Evolutionary conservation across 1,140 invertebrate genomes (phyloP).

Genomic region (Leptinotarsa texana): DNA sequence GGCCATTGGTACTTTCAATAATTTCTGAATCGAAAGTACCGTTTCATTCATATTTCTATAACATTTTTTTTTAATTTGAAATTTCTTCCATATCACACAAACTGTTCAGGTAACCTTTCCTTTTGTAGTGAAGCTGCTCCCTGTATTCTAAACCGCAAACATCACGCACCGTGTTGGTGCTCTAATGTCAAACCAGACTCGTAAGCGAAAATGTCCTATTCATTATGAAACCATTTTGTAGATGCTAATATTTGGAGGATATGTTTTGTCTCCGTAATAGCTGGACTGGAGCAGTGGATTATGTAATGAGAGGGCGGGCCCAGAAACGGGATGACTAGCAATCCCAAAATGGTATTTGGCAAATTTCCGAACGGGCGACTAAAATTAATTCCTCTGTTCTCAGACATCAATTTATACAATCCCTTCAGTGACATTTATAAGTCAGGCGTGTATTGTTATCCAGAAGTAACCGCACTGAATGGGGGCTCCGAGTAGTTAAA

Average conservation of each 20-base stretch:
- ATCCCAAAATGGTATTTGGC: conserved; percentile 51
- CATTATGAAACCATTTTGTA: conserved; percentile 25
- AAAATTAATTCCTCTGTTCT: conserved; percentile 54
- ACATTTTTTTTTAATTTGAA: no score
- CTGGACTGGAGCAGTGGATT: conserved; percentile 39
- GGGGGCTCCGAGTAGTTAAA: conserved; percentile 51
- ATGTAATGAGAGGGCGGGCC: conserved; percentile 44
- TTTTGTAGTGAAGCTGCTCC: no score
- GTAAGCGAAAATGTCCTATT: conserved; percentile 20
- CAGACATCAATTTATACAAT: conserved; percentile 54
- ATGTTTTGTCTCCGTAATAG: conserved; percentile 45
- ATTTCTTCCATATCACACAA: no score
- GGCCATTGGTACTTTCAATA: no score
- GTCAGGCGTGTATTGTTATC: conserved; percentile 54
- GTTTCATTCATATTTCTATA: no score
- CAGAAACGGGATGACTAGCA: conserved; percentile 43
- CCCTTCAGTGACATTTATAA: conserved; percentile 54
- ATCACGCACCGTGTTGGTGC: no score
- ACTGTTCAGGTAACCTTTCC: no score
- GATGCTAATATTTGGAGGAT: conserved; percentile 33
- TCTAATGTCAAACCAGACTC: conserved; percentile 19
- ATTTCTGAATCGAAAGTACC: no score
- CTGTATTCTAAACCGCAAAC: no score
- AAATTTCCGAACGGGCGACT: conserved; percentile 54
- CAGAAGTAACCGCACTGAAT: conserved; percentile 50